These are phyloP conservation scores for Molanna angustata DNA, from an alignment of 2,888 invertebrate genomes.

Conservation along the genomic window DNA sequence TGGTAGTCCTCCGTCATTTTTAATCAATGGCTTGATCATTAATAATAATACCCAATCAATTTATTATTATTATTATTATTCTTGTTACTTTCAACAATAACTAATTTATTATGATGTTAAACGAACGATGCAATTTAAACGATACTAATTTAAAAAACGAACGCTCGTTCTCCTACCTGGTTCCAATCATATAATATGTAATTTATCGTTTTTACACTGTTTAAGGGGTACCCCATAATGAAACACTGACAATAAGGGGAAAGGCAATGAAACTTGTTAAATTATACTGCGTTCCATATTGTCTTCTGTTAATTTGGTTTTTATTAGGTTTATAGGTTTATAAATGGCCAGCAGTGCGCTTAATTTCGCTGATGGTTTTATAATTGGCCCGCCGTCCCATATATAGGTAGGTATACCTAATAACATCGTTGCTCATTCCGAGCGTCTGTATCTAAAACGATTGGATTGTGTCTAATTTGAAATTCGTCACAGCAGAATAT, in stretches of 20 bases:
- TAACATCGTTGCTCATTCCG: no score
- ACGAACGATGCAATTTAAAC: constrained; percentile 25
- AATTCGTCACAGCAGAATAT: no score
- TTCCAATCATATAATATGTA: constrained; percentile 15
- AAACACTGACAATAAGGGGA: constrained; percentile 2
- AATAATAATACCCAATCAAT: constrained; percentile 27
- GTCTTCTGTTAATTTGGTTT: constrained; percentile 14
- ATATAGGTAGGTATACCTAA: no score
- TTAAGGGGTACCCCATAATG: no score
- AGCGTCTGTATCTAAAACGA: no score
- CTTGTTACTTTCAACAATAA: constrained; percentile 25
- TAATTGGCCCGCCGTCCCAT: no score
- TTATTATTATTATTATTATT: no score
- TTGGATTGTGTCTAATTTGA: no score
- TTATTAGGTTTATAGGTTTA: constrained; percentile 15
- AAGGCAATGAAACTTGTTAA: neutral
- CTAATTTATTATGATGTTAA: constrained; percentile 29
- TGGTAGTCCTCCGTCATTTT: neutral
- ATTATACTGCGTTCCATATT: constrained; percentile 4
- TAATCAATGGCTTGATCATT: constrained; percentile 9
- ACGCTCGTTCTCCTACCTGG: constrained; percentile 18
- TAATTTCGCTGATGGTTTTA: constrained; percentile 16
- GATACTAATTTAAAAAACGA: constrained; percentile 27
- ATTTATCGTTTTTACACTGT: no score
- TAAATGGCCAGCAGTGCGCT: neutral